Evolutionary conservation across 2,113 vertebrate species (phyloP).

Genomic region (Archocentrus centrarchus): DNA sequence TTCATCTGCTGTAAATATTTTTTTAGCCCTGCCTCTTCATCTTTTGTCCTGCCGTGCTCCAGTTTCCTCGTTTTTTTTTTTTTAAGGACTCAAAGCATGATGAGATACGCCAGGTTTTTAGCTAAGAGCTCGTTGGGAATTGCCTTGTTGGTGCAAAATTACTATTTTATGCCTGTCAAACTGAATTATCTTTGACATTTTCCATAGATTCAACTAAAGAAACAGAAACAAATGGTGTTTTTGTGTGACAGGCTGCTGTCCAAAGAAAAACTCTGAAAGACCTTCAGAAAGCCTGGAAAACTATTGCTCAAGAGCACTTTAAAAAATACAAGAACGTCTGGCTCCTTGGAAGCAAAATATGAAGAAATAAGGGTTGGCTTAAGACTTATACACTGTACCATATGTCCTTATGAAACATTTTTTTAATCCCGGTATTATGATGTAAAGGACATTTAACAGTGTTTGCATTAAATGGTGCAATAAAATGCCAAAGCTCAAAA

Average conservation of each 20-base stretch:
- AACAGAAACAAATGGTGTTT: accelerated
- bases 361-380: not conserved
- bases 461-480: not conserved
- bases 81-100: not conserved
- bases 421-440: too few species aligned
- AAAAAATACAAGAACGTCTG: not conserved
- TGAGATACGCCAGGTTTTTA: not conserved
- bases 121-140: too few species aligned
- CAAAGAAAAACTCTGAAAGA: not conserved
- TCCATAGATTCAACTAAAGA: not conserved
- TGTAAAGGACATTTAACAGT: too few species aligned
- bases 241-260: not conserved
- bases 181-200: not conserved
- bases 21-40: not conserved
- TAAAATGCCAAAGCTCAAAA: not conserved
- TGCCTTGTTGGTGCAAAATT: too few species aligned
- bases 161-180: not conserved
- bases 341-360: not conserved
- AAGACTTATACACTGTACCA: too few species aligned
- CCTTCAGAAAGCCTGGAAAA: not conserved
- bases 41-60: not conserved
- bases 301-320: not conserved
- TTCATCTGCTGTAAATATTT: not conserved
- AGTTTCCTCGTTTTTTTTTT: accelerated
- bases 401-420: not conserved